phyloP scores from a whole-genome alignment of 1,140 invertebrate species.

The Battus philenor region DNA sequence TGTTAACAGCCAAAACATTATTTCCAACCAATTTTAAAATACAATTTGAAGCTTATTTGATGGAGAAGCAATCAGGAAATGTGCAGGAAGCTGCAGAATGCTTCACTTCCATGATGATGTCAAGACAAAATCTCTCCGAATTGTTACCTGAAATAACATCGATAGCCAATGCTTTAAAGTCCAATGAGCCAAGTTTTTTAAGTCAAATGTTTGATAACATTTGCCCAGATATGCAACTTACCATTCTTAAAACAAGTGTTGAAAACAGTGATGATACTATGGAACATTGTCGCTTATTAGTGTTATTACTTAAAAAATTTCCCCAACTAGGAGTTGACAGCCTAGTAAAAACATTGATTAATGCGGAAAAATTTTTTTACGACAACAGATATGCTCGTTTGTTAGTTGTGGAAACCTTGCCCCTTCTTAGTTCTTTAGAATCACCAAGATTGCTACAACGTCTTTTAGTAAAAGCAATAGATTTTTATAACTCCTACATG shows the following conservation, averaged over 20 bases:
- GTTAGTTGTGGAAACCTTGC: slow-evolving; percentile 84
- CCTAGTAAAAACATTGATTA: slow-evolving; percentile 85
- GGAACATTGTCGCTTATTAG: slow-evolving; percentile 88
- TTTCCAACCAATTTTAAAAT: slow-evolving; percentile 91
- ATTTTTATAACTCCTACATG: slow-evolving; percentile 80
- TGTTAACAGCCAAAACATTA: slow-evolving; percentile 92
- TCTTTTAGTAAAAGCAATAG: slow-evolving; percentile 78
- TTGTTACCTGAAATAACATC: slow-evolving; percentile 89
- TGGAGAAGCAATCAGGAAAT: slow-evolving; percentile 87
- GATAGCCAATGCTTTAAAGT: slow-evolving; percentile 84
- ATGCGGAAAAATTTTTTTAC: slow-evolving; percentile 85
- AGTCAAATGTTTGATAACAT: slow-evolving; percentile 83
- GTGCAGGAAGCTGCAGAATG: slow-evolving; percentile 89
- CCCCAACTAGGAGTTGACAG: slow-evolving; percentile 88
- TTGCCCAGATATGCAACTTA: slow-evolving; percentile 84
- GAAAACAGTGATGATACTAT: slow-evolving; percentile 91
- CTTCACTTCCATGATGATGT: slow-evolving; percentile 79
- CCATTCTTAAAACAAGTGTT: slow-evolving; percentile 86
- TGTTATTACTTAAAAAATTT: slow-evolving; percentile 87
- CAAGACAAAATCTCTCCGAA: slow-evolving; percentile 72
- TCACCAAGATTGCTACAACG: slow-evolving; percentile 81
- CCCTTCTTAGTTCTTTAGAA: slow-evolving; percentile 81
- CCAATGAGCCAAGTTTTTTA: slow-evolving; percentile 74
- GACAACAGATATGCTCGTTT: slow-evolving; percentile 85
- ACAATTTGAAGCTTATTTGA: slow-evolving; percentile 89